These are phyloP conservation scores for Rhinogobio ventralis DNA, from an alignment of 2,797 vertebrate genomes.

Conservation along the genomic window DNA sequence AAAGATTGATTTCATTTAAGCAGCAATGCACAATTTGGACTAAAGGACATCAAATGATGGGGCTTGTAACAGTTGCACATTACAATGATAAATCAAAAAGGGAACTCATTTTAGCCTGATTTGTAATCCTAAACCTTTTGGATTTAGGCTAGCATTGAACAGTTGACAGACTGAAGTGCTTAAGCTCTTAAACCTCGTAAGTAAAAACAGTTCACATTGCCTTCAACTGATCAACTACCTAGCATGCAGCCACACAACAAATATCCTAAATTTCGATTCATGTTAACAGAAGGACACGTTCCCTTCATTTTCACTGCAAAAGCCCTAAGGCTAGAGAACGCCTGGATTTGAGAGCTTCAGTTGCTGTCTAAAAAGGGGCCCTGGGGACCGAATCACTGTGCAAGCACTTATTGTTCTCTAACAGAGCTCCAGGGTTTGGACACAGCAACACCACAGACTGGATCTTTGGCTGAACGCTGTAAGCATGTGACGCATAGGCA, in stretches of 20 bases:
- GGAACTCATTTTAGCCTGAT: neutral
- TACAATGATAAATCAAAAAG: neutral
- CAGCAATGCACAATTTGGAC: neutral
- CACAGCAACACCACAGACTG: slow-evolving; percentile 17
- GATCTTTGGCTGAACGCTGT: slow-evolving; percentile 3
- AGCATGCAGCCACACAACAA: neutral
- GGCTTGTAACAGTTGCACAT: neutral
- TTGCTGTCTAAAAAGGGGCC: slow-evolving; percentile 50
- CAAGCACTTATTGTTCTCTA: slow-evolving; percentile 49
- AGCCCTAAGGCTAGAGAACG: slow-evolving; percentile 40
- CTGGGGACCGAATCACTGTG: slow-evolving; percentile 44
- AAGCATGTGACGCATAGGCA: slow-evolving; percentile 23
- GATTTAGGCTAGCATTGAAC: slow-evolving; percentile 13
- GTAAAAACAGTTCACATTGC: slow-evolving; percentile 16
- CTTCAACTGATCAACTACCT: slow-evolving; percentile 62
- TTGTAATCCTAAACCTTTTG: neutral
- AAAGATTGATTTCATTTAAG: neutral
- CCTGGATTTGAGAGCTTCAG: slow-evolving; percentile 55
- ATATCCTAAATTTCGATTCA: neutral
- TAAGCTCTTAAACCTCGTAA: neutral
- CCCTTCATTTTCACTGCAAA: neutral
- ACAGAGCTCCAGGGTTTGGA: slow-evolving; percentile 30
- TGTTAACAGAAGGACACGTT: neutral
- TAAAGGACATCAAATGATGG: neutral
- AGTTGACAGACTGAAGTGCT: neutral